Evolutionary conservation across 2,113 vertebrate species (phyloP).

Genomic region (Dolichotis patagonum): DNA sequence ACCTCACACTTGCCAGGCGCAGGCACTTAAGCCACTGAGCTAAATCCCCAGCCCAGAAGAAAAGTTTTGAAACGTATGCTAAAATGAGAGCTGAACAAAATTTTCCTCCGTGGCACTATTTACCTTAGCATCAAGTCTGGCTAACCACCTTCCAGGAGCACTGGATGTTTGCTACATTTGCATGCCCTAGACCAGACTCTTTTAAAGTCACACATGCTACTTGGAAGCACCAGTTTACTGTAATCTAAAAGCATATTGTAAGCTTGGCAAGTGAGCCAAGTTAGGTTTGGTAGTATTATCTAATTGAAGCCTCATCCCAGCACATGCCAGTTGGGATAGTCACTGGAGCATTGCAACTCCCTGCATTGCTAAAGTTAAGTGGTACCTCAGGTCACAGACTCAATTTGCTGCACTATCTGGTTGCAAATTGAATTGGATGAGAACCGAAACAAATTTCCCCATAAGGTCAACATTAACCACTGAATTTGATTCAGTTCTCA

Average conservation of each 20-base stretch:
- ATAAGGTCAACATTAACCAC: background rate
- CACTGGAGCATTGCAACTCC: background rate
- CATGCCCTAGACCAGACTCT: background rate
- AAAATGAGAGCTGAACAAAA: background rate
- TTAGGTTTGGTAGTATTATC: background rate
- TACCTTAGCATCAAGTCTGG: background rate
- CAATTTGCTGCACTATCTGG: background rate
- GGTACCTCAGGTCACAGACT: background rate
- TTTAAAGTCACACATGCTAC: background rate
- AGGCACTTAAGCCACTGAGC: too few species aligned
- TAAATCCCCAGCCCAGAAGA: too few species aligned
- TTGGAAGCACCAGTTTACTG: background rate
- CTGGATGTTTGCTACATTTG: background rate
- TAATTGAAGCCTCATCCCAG: background rate
- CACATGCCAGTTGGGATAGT: background rate
- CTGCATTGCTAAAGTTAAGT: background rate
- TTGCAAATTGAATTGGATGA: background rate
- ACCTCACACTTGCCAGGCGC: too few species aligned
- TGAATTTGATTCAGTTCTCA: background rate
- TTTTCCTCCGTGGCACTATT: constrained; percentile 4
- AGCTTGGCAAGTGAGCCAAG: background rate
- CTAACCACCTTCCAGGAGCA: background rate
- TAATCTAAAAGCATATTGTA: background rate
- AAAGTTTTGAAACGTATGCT: background rate
- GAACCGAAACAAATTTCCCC: background rate